A percentile compares a stretch with the other conserved stretches of the same genome.
These are phyloP conservation scores for Xylocopa sonorina DNA, from an alignment of 1,140 invertebrate genomes.

Conservation along the genomic window DNA sequence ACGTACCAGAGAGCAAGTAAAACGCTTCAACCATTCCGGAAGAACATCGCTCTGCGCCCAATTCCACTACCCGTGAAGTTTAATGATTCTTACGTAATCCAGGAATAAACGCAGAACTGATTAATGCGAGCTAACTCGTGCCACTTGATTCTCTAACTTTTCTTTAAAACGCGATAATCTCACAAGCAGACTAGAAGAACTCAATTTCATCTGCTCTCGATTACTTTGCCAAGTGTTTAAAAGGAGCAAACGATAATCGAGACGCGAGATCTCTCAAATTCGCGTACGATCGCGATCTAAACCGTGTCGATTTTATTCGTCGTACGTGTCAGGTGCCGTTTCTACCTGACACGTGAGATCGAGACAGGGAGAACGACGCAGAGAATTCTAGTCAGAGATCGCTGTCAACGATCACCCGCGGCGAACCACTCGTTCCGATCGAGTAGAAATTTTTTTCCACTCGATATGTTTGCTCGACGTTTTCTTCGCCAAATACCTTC, in stretches of 20 bases:
- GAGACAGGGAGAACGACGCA: background rate
- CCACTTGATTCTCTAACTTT: too few species aligned
- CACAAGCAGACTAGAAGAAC: background rate
- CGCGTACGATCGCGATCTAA: too few species aligned
- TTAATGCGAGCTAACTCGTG: too few species aligned
- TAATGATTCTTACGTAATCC: background rate
- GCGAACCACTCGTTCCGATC: background rate
- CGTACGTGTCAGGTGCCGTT: slow-evolving; percentile 27
- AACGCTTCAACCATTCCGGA: background rate
- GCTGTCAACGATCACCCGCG: background rate
- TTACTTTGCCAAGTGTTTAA: too few species aligned
- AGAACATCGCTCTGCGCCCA: background rate
- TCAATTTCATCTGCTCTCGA: background rate
- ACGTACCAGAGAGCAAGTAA: background rate
- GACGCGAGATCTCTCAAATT: too few species aligned
- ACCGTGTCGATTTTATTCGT: background rate
- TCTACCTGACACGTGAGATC: background rate
- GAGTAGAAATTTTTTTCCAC: background rate
- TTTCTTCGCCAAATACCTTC: background rate
- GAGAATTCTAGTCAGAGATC: slow-evolving; percentile 25
- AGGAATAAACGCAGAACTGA: background rate
- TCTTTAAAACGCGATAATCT: too few species aligned
- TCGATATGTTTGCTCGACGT: background rate
- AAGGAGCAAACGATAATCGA: too few species aligned
- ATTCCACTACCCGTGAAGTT: slow-evolving; percentile 10